phyloP scores from a whole-genome alignment of 2,113 vertebrate genomes.

The Uria lomvia region DNA sequence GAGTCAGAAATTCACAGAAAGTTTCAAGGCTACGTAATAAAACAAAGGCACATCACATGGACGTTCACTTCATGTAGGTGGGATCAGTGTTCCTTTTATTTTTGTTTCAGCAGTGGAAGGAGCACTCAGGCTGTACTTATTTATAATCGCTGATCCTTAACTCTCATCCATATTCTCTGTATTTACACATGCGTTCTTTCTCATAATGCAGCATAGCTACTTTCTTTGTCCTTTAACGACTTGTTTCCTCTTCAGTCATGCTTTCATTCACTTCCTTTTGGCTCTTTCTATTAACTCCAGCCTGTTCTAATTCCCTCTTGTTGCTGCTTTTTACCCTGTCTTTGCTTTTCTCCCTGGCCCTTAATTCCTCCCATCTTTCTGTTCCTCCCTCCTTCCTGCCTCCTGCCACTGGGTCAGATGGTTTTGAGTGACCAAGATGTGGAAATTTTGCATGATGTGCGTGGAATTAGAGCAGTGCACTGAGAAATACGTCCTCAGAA shows the following conservation, averaged over 20 bases:
- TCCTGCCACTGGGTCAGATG: background rate
- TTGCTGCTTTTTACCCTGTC: background rate
- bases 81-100: background rate
- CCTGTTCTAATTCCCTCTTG: background rate
- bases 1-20: background rate
- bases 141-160: background rate
- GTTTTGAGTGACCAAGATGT: background rate
- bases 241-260: conserved; percentile 23
- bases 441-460: background rate
- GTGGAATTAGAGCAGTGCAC: background rate
- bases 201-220: background rate
- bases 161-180: background rate
- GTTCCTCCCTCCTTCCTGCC: background rate
- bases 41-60: background rate
- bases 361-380: background rate
- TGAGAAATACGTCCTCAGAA: background rate
- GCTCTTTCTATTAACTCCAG: conserved; percentile 27
- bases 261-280: conserved; percentile 40
- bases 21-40: background rate
- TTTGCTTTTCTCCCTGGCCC: background rate
- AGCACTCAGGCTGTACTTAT: background rate
- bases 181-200: background rate
- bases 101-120: background rate
- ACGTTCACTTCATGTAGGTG: background rate
- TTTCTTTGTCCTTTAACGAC: conserved; percentile 1